Evolutionary conservation across 2,113 vertebrate genomes (phyloP).

Genomic region (Ailurus styani): DNA sequence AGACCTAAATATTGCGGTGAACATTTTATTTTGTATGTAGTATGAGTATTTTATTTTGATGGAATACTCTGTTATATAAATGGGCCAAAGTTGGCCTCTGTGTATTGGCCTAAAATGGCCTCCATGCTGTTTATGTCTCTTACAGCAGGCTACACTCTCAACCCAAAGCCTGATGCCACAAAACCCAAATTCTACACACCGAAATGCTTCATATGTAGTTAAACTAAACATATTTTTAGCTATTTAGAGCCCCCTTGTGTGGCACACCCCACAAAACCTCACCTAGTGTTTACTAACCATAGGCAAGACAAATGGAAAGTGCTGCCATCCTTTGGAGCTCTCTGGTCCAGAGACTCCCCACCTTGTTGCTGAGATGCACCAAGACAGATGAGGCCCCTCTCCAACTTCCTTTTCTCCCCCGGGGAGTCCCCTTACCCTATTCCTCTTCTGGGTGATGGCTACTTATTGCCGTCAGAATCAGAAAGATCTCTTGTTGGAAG

Average conservation of each 20-base stretch:
- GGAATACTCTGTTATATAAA: neutral
- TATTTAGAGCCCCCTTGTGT: neutral
- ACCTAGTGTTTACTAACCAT: neutral
- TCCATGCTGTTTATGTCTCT: neutral
- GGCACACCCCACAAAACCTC: neutral
- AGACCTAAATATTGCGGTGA: neutral
- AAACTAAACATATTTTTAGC: neutral
- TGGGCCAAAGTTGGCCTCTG: fast-evolving
- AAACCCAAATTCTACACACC: neutral
- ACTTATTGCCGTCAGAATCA: neutral
- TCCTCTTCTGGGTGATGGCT: neutral
- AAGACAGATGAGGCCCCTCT: neutral
- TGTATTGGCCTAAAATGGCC: neutral
- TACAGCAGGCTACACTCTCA: neutral
- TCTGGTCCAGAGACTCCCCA: neutral
- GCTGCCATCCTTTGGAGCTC: neutral
- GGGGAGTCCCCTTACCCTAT: fast-evolving
- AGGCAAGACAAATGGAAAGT: neutral
- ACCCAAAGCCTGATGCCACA: neutral
- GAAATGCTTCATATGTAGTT: neutral
- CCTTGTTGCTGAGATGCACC: no score
- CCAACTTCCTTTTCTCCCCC: neutral
- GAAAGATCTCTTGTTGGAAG: neutral
- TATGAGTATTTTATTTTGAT: neutral
- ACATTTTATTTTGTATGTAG: neutral